These are phyloP conservation scores for Drosophila sulfurigaster DNA, from an alignment of 1,140 invertebrate genomes.

Conservation along the genomic window DNA sequence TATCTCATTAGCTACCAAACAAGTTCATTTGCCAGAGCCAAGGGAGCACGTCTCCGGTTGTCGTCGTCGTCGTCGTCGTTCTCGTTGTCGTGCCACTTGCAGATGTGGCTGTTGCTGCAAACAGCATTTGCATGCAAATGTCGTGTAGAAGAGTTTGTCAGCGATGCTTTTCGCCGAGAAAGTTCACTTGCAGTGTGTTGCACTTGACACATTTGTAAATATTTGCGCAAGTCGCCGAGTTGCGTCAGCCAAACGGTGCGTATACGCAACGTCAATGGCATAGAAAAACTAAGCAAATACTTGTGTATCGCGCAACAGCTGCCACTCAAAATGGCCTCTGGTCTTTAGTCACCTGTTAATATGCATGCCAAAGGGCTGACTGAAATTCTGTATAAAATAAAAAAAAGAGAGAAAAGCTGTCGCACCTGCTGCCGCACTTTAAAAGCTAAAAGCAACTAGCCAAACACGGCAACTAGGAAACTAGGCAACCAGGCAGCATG, in stretches of 20 bases:
- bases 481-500: constrained; percentile 17
- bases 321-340: constrained; percentile 40
- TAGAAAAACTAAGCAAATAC: constrained; percentile 57
- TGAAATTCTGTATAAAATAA: constrained; percentile 14
- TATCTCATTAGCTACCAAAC: constrained; percentile 79
- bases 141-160: constrained; percentile 25
- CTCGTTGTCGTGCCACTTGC: constrained; percentile 37
- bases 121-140: constrained; percentile 73
- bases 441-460: constrained; percentile 49
- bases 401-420: constrained; percentile 9
- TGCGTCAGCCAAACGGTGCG: constrained; percentile 28
- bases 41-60: constrained; percentile 49
- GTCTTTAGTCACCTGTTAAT: constrained; percentile 56
- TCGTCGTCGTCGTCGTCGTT: not conserved
- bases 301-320: constrained; percentile 31
- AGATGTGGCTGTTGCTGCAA: constrained; percentile 7
- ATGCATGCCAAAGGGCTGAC: constrained; percentile 44
- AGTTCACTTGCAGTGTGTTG: constrained; percentile 29
- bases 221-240: constrained; percentile 39
- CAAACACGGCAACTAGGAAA: constrained; percentile 12
- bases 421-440: constrained; percentile 41
- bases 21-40: constrained; percentile 74
- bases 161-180: constrained; percentile 3
- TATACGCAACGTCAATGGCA: constrained; percentile 35
- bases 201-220: constrained; percentile 71